Evolutionary conservation across 2,888 invertebrate species (phyloP).

Genomic region (Dynastes maya): DNA sequence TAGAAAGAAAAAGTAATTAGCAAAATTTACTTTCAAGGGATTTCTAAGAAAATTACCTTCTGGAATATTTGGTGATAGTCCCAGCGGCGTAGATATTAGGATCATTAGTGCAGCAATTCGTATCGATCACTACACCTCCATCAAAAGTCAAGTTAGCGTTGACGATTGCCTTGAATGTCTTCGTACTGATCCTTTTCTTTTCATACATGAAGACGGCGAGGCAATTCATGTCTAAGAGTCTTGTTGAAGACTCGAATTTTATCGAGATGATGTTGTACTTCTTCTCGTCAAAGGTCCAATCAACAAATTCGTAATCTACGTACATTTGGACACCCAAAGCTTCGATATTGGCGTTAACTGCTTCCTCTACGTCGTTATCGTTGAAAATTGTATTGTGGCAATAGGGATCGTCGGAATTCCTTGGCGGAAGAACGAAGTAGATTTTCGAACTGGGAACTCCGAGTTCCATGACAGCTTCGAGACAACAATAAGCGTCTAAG

Average conservation of each 20-base stretch:
- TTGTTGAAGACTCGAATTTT: slow-evolving; percentile 72
- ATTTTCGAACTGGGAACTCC: slow-evolving; percentile 64
- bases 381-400: slow-evolving; percentile 62
- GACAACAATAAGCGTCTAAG: slow-evolving; percentile 78
- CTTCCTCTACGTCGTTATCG: slow-evolving; percentile 72
- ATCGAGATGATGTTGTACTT: slow-evolving; percentile 66
- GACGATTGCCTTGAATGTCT: slow-evolving; percentile 73
- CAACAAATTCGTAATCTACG: slow-evolving; percentile 73
- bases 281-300: slow-evolving; percentile 68
- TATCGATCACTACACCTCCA: slow-evolving; percentile 77
- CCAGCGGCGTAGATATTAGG: slow-evolving; percentile 79
- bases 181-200: slow-evolving; percentile 71
- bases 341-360: slow-evolving; percentile 67
- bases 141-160: slow-evolving; percentile 74
- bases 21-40: too few species aligned
- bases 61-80: slow-evolving; percentile 76
- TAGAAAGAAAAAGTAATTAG: too few species aligned
- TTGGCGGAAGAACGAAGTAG: slow-evolving; percentile 48
- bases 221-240: slow-evolving; percentile 71
- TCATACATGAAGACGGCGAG: slow-evolving; percentile 75
- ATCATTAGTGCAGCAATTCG: slow-evolving; percentile 78
- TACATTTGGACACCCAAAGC: slow-evolving; percentile 70
- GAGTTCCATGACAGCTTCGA: slow-evolving; percentile 76
- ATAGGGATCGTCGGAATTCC: slow-evolving; percentile 39
- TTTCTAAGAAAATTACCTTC: slow-evolving; percentile 56